These are phyloP conservation scores for Noctua comes DNA, from an alignment of 2,888 invertebrate species.

Conservation along the genomic window DNA sequence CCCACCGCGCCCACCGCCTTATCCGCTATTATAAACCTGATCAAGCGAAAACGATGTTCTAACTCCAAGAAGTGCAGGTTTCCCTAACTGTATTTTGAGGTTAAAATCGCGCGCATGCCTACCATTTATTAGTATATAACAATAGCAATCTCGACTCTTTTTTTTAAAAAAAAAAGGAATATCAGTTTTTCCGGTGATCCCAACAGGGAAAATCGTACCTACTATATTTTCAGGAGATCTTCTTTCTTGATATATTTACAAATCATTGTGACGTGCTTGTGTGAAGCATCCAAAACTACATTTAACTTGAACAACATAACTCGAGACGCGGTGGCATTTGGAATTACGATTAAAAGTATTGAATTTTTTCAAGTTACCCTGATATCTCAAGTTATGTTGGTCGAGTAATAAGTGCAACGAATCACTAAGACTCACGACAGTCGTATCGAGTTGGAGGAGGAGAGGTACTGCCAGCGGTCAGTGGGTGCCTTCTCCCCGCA, in stretches of 20 bases:
- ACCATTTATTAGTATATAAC: background rate
- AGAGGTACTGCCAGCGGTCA: slow-evolving; percentile 96
- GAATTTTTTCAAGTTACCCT: background rate
- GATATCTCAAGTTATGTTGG: background rate
- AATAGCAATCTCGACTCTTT: background rate
- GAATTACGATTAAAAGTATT: background rate
- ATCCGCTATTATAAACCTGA: slow-evolving; percentile 98
- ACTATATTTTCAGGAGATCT: background rate
- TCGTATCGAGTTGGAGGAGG: slow-evolving; percentile 96
- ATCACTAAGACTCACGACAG: slow-evolving; percentile 92
- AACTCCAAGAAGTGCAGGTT: slow-evolving; percentile 3
- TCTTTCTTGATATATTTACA: background rate
- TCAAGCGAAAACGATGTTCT: slow-evolving; percentile 47
- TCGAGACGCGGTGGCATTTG: background rate
- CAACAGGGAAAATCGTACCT: background rate
- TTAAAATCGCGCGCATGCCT: background rate
- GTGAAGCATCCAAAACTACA: slow-evolving; percentile 1
- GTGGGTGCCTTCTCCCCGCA: slow-evolving; percentile 95
- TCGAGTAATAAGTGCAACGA: background rate
- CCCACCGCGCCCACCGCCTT: slow-evolving; percentile 98
- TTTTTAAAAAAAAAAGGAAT: background rate
- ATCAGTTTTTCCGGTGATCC: background rate
- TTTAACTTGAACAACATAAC: background rate
- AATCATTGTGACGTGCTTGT: slow-evolving; percentile 1
- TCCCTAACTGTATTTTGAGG: background rate